Evolutionary conservation across 2,113 vertebrate species (phyloP), one percentile per base, ranked within the genome.

Genomic region (Pachypanchax playfairii): DNA sequence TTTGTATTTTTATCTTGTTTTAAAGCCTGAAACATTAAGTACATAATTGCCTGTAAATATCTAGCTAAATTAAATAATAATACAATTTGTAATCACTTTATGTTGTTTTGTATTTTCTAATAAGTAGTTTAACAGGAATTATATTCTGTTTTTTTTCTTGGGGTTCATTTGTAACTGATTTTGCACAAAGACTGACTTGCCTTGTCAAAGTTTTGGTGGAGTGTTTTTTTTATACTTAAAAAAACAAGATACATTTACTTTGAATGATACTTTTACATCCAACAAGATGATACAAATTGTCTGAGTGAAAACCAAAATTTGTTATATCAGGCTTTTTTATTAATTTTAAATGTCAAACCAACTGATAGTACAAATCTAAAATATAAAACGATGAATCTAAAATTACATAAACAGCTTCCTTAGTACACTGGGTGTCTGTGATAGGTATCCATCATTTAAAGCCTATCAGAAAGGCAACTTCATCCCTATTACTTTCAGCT

Each of bases 401-500:
- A 65, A 65, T 20, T 20, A 13, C 51, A 47, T 15, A 5, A 41
- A 35, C 7, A 15, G 28, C 6, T 42, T 28, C 8, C 21, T 18
- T 7, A 35, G 12, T 3, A 10, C 21, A 10, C 11, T 31, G 29
- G 5, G 38, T 20, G 6, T n/a, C 17, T 56, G 22, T 41, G 50
- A 48, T 46, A 12, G 29, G 42, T 39, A 31, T 21, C 20, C 43
- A 57, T 52, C 9, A 60, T 44, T 44, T 26, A 68, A 44, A 42
- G 36, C 52, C 44, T 31, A 26, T 61, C 22, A 52, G 29, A 61
- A 46, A 24, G 44, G 38, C 35, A 70, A 36, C 49, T 14, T 36
- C 13, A 20, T 5, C 18, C 5, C 20, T 71, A 44, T 83, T 74
- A 61, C 66, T 51, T 69, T 20, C 13, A 4, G 17, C 47, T 65